Conservation (phyloP, 2,888 invertebrate genomes). For the Pardosa pseudoannulata region DNA sequence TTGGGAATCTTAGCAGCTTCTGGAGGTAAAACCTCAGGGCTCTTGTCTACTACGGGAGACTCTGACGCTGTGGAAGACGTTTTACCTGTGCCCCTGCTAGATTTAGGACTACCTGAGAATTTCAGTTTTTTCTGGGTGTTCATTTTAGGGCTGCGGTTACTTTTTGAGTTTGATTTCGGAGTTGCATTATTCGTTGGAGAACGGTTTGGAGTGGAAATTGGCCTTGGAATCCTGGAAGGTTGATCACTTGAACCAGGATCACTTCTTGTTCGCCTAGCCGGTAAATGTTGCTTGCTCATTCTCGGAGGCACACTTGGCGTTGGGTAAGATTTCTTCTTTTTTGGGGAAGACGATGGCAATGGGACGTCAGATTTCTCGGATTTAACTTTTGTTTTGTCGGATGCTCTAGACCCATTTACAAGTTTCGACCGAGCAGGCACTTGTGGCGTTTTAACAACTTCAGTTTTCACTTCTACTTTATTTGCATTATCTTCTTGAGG, state of each 20-base stretch:
- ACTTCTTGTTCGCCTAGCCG: slow-evolving; percentile 57
- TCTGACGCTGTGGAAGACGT: not conserved
- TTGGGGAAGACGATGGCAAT: slow-evolving; percentile 1
- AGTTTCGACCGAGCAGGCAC: slow-evolving; percentile 23
- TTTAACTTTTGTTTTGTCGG: slow-evolving; percentile 9
- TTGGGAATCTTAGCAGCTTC: too few species aligned
- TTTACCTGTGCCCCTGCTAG: not conserved
- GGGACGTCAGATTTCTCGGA: slow-evolving; percentile 7
- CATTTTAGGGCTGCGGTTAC: slow-evolving; percentile 5
- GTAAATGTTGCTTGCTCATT: slow-evolving; percentile 61
- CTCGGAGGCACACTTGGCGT: slow-evolving; percentile 54
- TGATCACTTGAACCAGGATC: slow-evolving; percentile 56
- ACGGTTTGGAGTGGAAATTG: slow-evolving; percentile 25
- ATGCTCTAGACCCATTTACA: not conserved
- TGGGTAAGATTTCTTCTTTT: slow-evolving; percentile 46
- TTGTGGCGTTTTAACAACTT: not conserved
- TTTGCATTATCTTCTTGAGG: not conserved
- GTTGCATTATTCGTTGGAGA: not conserved
- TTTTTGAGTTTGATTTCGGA: not conserved
- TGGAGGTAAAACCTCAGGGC: not conserved
- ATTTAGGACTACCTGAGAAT: slow-evolving; percentile 4
- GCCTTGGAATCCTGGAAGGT: slow-evolving; percentile 63
- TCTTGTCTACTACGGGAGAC: not conserved
- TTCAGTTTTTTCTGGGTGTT: not conserved
- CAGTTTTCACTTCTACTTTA: not conserved